Base-by-base conservation (phyloP, 1,140 invertebrate genomes). In the Rhagoletis pomonella region DNA sequence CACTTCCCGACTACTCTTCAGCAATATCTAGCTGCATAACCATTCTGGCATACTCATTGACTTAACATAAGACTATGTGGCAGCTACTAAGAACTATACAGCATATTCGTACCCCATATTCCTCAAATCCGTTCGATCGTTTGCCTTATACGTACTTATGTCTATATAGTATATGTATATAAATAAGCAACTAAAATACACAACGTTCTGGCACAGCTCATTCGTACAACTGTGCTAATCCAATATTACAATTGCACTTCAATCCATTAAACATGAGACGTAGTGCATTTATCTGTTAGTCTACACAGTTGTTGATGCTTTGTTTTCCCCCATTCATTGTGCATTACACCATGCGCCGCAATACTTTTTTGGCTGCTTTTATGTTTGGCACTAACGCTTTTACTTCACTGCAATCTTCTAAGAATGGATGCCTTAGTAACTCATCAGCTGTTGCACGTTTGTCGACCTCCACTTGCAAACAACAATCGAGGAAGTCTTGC, bases 381-480 rank as follows among this genome's bases (percentile, higher is more conserved):
- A 99, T 99, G 10, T 99, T 94, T 59, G 98, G 98, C 77, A 96
- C 97, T 3, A 99, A 94, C 9, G 97, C 97, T 55, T 95, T 95
- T 47, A 99, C 94, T 89, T 97, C 97, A 91, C 97, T 97, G 87
- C 97, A 96, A 89, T 97, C 96, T 44, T 96, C 94, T 29, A 99
- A 94, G 94, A 99, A 99, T 3, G 96, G 96, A 95, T 99, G 98
- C 60, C 94, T 93, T n/a, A 99, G 94, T 9, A 99, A 94, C 93
- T 98, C 96, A 12, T 96, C 95, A 1, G 98, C 97, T 0, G 97
- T 96, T 7, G 97, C 97, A 88, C 98, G 94, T 86, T 96, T 95
- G 84, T 98, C 97, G 0, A 99, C 97, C 91, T 99, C 97, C 1
- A 99, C 98, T 93, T 98, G 96, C 9, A 99, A 94, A 93, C 98